A percentile compares a stretch with the other conserved stretches of the same genome.
phyloP scores from a whole-genome alignment of 1,140 invertebrate species.

The Caligus rogercresseyi region DNA sequence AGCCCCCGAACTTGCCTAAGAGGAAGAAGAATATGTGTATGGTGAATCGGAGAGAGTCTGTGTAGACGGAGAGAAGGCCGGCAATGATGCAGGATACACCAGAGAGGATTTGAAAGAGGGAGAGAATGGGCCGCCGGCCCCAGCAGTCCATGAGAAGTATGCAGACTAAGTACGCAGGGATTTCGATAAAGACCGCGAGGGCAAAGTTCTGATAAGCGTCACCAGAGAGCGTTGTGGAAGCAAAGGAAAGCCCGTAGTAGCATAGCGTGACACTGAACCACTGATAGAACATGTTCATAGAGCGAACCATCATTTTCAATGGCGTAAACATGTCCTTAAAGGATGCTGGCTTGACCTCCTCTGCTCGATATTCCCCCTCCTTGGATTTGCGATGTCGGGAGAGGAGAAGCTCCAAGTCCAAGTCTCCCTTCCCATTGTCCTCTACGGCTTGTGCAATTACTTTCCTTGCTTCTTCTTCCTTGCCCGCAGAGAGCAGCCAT shows the following conservation, averaged over 20 bases:
- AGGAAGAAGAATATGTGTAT: conserved; percentile 6
- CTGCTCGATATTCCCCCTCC: background rate
- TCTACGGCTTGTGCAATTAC: conserved; percentile 27
- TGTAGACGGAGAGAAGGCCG: background rate
- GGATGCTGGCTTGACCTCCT: background rate
- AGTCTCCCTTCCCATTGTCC: conserved; percentile 24
- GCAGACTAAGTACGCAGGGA: conserved; percentile 17
- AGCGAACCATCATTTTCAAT: background rate
- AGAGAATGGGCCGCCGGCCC: conserved; percentile 15
- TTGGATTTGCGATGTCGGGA: background rate
- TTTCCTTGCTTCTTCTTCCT: conserved; percentile 27
- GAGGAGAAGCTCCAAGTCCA: conserved; percentile 5
- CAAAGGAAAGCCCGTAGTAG: conserved; percentile 19
- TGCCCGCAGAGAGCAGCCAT: conserved; percentile 31
- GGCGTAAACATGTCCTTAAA: conserved; percentile 16
- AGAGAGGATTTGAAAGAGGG: conserved; percentile 9
- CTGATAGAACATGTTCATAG: conserved; percentile 18
- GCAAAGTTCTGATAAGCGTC: conserved; percentile 16
- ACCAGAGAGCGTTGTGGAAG: conserved; percentile 4
- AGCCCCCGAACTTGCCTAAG: conserved; percentile 19
- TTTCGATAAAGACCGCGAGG: conserved; percentile 9
- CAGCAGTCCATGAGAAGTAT: conserved; percentile 19
- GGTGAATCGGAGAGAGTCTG: background rate
- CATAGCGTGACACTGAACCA: conserved; percentile 19
- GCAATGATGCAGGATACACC: conserved; percentile 9